Conservation (phyloP, 2,113 vertebrate species). For the Percina caprodes region DNA sequence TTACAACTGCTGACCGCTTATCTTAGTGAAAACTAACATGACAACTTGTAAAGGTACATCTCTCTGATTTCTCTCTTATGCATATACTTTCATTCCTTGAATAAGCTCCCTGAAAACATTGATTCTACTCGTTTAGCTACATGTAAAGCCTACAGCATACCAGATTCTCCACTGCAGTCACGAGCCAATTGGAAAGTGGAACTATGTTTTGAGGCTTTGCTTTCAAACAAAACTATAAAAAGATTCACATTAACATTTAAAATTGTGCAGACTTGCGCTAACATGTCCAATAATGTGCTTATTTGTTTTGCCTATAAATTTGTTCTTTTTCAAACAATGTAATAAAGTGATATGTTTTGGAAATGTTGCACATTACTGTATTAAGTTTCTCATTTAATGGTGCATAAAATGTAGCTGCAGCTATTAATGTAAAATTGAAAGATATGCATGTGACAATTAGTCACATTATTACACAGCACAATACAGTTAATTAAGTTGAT, state of each 20-base stretch:
- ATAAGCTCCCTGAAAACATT: constrained; percentile 37
- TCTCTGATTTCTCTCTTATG: constrained; percentile 25
- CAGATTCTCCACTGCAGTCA: constrained; percentile 12
- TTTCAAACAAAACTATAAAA: background rate
- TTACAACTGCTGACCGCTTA: constrained; percentile 5
- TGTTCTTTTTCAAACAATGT: constrained; percentile 47
- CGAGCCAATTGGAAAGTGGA: constrained; percentile 25
- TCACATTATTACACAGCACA: background rate
- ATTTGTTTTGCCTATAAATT: constrained; percentile 23
- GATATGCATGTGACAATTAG: constrained; percentile 2
- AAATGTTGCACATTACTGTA: constrained; percentile 29
- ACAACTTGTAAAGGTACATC: constrained; percentile 21
- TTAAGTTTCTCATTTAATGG: constrained; percentile 4
- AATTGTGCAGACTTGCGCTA: background rate
- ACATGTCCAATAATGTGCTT: constrained; percentile 32
- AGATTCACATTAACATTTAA: background rate
- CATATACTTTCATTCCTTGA: constrained; percentile 27
- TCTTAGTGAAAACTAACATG: constrained; percentile 2
- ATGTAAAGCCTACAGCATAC: background rate
- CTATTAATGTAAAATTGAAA: background rate
- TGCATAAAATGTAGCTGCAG: background rate
- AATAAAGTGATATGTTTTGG: constrained; percentile 70
- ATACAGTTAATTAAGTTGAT: background rate
- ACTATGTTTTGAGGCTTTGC: background rate
- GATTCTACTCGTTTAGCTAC: background rate